Evolutionary conservation across 2,888 invertebrate species (phyloP).

Genomic region (Idaea dimidiata): DNA sequence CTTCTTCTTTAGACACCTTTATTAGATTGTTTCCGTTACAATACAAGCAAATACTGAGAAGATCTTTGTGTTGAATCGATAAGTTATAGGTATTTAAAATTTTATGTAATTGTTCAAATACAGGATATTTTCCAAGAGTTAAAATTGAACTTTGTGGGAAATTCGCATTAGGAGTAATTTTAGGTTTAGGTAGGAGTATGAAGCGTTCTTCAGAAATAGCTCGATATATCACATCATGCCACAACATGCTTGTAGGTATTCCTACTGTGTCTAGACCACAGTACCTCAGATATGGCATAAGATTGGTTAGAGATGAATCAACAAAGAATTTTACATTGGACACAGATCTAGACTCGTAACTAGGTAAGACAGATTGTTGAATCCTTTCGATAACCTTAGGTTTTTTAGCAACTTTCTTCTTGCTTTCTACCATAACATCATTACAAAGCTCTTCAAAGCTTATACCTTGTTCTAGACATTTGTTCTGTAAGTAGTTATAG

Average conservation of each 20-base stretch:
- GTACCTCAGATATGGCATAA: slow-evolving; percentile 62
- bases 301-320: slow-evolving; percentile 51
- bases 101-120: slow-evolving; percentile 84
- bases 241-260: slow-evolving; percentile 78
- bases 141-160: slow-evolving; percentile 78
- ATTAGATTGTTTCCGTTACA: slow-evolving; percentile 64
- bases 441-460: slow-evolving; percentile 84
- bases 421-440: slow-evolving; percentile 79
- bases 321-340: slow-evolving; percentile 58
- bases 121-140: slow-evolving; percentile 75
- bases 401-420: slow-evolving; percentile 69
- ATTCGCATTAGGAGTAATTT: slow-evolving; percentile 77
- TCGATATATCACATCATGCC: slow-evolving; percentile 65
- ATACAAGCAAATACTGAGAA: slow-evolving; percentile 87
- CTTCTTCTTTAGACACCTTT: slow-evolving; percentile 47
- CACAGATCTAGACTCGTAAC: slow-evolving; percentile 37
- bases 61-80: slow-evolving; percentile 81
- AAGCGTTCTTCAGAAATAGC: slow-evolving; percentile 62
- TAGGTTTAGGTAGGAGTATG: slow-evolving; percentile 58
- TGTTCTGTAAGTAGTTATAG: slow-evolving; percentile 83
- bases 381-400: slow-evolving; percentile 50
- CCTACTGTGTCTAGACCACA: slow-evolving; percentile 83
- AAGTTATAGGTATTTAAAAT: slow-evolving; percentile 85
- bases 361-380: slow-evolving; percentile 33
- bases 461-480: slow-evolving; percentile 69